Percentiles rank a stretch among this genome's conserved stretches.
phyloP scores from a whole-genome alignment of 2,888 invertebrate genomes.

The Adineta ricciae region DNA sequence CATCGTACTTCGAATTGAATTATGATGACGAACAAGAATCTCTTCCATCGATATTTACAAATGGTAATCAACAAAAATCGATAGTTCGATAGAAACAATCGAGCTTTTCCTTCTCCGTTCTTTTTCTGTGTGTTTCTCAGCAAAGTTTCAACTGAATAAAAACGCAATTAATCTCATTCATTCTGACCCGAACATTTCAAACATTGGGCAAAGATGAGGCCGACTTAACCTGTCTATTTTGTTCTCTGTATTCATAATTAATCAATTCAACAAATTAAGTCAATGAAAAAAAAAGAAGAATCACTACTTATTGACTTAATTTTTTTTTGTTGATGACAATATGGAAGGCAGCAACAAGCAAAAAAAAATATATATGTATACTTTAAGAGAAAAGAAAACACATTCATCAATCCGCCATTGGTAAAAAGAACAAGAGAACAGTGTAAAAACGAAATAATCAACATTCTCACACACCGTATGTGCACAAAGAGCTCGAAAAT shows the following conservation, averaged over 20 bases:
- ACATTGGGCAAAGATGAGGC: no score
- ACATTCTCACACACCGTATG: constrained; percentile 3
- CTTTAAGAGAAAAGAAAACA: neutral
- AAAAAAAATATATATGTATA: constrained; percentile 6
- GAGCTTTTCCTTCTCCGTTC: no score
- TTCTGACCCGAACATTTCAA: no score
- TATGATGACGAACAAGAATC: neutral
- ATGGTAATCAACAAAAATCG: neutral
- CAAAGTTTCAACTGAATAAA: neutral
- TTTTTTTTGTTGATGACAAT: constrained; percentile 1
- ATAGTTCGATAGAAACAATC: neutral
- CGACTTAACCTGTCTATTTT: no score
- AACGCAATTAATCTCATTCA: no score
- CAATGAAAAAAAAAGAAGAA: neutral
- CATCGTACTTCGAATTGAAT: constrained; percentile 37
- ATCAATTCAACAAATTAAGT: neutral
- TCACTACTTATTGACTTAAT: neutral
- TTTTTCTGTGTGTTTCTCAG: neutral
- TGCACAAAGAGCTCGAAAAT: neutral
- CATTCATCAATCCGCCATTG: neutral
- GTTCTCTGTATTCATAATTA: neutral
- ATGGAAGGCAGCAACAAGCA: constrained; percentile 12
- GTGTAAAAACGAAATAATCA: neutral
- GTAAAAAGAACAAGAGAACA: neutral
- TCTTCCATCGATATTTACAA: neutral